These are phyloP conservation scores for Neolamprologus tretocephalus DNA, from an alignment of 2,113 vertebrate genomes.

Conservation along the genomic window DNA sequence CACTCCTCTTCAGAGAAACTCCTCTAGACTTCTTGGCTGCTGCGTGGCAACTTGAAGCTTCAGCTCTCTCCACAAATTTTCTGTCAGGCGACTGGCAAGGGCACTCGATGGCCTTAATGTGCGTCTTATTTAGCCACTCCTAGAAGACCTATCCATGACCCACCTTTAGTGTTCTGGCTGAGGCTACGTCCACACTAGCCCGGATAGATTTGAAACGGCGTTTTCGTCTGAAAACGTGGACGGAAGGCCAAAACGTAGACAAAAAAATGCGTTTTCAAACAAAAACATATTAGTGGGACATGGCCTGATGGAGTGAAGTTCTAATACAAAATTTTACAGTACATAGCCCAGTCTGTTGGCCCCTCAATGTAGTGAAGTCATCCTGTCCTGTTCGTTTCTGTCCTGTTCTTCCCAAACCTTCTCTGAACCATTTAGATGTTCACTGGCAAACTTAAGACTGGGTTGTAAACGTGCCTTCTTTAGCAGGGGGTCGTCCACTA, in stretches of 20 bases:
- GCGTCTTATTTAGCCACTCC: rapidly evolving
- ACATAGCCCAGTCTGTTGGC: not conserved
- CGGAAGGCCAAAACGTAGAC: not conserved
- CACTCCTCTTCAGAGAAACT: not conserved
- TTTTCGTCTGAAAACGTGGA: not conserved
- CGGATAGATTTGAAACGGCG: rapidly evolving
- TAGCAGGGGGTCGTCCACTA: not conserved
- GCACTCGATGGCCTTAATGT: rapidly evolving
- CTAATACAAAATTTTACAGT: not conserved
- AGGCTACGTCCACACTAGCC: not conserved
- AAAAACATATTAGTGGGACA: not conserved
- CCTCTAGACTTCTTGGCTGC: not conserved
- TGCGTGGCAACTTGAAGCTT: not conserved
- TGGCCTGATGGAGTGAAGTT: not conserved
- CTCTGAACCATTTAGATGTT: not conserved
- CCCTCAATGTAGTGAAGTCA: not conserved
- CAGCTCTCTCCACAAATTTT: not conserved
- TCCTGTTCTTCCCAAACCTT: not conserved
- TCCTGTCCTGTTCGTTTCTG: not conserved
- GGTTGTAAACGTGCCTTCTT: not conserved
- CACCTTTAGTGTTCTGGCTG: not conserved
- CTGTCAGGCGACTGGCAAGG: not conserved
- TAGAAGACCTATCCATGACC: not conserved
- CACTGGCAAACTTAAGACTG: not conserved
- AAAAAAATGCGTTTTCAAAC: not conserved